These are phyloP conservation scores for Phallusia fumigata DNA, from an alignment of 23 tunicate species.

Conservation along the genomic window DNA sequence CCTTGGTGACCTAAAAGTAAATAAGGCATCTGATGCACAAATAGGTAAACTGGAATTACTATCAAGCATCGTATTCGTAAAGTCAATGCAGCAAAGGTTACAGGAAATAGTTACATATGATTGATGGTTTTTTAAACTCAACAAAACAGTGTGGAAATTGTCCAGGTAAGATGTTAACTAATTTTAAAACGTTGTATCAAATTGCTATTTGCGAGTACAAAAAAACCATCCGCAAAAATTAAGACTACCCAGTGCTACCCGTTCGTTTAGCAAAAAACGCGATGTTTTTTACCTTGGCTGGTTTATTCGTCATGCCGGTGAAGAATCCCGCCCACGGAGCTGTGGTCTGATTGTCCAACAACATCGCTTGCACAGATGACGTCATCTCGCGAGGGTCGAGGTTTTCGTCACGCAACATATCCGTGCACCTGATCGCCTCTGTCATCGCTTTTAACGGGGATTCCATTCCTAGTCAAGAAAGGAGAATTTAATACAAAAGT, in stretches of 20 bases:
- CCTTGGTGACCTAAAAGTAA: slow-evolving; percentile 8
- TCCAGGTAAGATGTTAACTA: not conserved
- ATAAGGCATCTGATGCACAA: too few relatives aligned
- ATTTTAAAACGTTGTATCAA: too few relatives aligned
- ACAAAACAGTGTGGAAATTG: not conserved
- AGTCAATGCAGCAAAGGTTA: too few relatives aligned
- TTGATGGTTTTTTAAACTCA: not conserved
- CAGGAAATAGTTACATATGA: too few relatives aligned
- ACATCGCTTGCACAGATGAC: slow-evolving; percentile 35
- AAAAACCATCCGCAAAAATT: too few relatives aligned
- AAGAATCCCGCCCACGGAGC: slow-evolving; percentile 80
- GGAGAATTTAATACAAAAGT: too few relatives aligned
- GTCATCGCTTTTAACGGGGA: slow-evolving; percentile 53
- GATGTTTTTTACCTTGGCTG: slow-evolving; percentile 31
- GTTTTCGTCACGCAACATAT: slow-evolving; percentile 26
- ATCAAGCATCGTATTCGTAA: too few relatives aligned
- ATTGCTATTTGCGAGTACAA: too few relatives aligned
- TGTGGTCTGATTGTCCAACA: slow-evolving; percentile 40
- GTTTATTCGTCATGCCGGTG: slow-evolving; percentile 39
- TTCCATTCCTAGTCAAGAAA: slow-evolving; percentile 39
- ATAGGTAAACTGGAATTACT: too few relatives aligned
- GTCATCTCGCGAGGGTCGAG: slow-evolving; percentile 17
- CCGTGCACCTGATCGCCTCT: slow-evolving; percentile 32
- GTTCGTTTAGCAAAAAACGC: not conserved
- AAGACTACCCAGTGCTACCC: too few relatives aligned